phyloP scores from a whole-genome alignment of 2,113 vertebrate genomes.

The Arvicanthis niloticus region DNA sequence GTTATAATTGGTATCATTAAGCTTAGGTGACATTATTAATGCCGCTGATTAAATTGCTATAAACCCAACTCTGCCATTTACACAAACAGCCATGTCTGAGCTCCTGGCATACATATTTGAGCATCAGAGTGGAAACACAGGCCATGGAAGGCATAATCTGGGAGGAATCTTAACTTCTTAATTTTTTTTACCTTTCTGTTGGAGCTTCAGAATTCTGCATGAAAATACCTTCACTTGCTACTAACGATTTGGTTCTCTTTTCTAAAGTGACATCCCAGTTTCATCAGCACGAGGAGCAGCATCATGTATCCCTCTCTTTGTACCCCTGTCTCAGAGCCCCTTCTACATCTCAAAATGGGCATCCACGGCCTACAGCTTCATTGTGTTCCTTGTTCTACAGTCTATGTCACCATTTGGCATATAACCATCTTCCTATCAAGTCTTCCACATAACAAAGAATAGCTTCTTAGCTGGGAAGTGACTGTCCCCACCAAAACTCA shows the following conservation, averaged over 20 bases:
- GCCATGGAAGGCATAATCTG: neutral
- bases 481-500: neutral
- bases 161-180: neutral
- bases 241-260: neutral
- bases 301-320: no score
- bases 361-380: fast-evolving
- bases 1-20: slow-evolving; percentile 90
- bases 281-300: neutral
- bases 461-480: neutral
- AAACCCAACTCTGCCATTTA: slow-evolving; percentile 85
- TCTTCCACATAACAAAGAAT: neutral
- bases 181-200: neutral
- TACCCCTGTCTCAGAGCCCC: neutral
- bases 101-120: slow-evolving; percentile 62
- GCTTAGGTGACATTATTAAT: slow-evolving; percentile 90
- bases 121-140: slow-evolving; percentile 2
- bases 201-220: neutral
- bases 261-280: neutral
- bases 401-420: neutral
- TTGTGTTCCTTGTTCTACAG: neutral
- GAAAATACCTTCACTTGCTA: neutral
- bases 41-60: slow-evolving; percentile 88
- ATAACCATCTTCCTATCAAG: neutral
- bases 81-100: slow-evolving; percentile 82
- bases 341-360: neutral